These are phyloP conservation scores for Engystomops pustulosus DNA, from an alignment of 2,113 vertebrate genomes.

Conservation along the genomic window DNA sequence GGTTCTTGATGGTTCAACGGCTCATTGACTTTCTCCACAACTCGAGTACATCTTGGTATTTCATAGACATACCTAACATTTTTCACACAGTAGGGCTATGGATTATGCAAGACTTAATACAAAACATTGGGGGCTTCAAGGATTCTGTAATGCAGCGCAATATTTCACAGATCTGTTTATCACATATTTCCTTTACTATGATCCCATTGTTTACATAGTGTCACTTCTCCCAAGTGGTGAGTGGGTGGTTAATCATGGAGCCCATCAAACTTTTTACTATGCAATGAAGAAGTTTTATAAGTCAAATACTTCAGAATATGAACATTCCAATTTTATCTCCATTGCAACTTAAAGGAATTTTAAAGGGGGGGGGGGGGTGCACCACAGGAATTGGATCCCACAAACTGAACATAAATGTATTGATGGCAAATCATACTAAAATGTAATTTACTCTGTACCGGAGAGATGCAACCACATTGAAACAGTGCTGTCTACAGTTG, in stretches of 20 bases:
- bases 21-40: neutral
- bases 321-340: no score
- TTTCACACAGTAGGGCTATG: neutral
- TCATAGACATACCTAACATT: conserved; percentile 4
- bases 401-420: no score
- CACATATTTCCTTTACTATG: neutral
- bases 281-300: no score
- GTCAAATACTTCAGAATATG: no score
- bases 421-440: no score
- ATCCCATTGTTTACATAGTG: neutral
- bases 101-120: conserved; percentile 15
- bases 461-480: no score
- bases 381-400: no score
- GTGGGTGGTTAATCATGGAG: neutral
- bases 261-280: no score
- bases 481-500: no score
- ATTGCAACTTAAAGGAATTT: no score
- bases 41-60: neutral
- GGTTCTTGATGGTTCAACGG: neutral
- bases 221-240: neutral
- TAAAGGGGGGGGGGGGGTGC: no score
- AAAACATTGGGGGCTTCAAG: neutral
- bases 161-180: neutral
- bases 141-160: neutral
- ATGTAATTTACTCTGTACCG: no score